Percentiles rank a stretch among this genome's conserved stretches.
Evolutionary conservation across 2,113 vertebrate species (phyloP).

Genomic region (Alouatta palliata): DNA sequence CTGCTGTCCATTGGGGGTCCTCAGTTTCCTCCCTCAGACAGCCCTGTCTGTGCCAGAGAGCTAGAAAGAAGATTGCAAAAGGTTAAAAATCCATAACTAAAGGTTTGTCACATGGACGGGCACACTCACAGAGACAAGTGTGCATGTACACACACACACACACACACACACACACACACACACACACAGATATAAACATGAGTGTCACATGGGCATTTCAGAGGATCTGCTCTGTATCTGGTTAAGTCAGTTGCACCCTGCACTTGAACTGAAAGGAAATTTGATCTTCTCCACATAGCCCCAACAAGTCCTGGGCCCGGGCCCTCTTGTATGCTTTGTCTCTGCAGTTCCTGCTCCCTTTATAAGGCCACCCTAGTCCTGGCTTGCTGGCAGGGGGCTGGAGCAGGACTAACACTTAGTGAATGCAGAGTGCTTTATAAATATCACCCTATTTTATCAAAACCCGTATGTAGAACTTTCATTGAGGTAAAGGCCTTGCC

Average conservation of each 20-base stretch:
- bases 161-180: rapidly evolving
- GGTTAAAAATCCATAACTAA: background rate
- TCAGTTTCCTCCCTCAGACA: too few species aligned
- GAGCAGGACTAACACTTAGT: background rate
- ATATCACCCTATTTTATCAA: background rate
- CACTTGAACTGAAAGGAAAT: background rate
- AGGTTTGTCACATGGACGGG: background rate
- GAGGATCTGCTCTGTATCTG: background rate
- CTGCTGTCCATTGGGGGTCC: background rate
- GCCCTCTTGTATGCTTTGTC: background rate
- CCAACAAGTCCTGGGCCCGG: rapidly evolving
- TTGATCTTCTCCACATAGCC: background rate
- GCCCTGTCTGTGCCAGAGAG: background rate
- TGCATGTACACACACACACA: rapidly evolving
- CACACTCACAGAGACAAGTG: rapidly evolving
- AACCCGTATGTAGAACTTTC: background rate
- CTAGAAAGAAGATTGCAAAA: background rate
- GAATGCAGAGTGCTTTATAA: background rate
- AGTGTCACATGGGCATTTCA: rapidly evolving
- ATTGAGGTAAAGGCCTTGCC: background rate
- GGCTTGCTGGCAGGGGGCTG: background rate
- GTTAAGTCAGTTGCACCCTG: background rate
- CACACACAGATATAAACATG: too few species aligned
- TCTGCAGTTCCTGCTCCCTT: background rate
- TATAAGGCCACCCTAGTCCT: background rate